Evolutionary conservation across 2,797 vertebrate genomes (phyloP).

Genomic region (Carapus acus): DNA sequence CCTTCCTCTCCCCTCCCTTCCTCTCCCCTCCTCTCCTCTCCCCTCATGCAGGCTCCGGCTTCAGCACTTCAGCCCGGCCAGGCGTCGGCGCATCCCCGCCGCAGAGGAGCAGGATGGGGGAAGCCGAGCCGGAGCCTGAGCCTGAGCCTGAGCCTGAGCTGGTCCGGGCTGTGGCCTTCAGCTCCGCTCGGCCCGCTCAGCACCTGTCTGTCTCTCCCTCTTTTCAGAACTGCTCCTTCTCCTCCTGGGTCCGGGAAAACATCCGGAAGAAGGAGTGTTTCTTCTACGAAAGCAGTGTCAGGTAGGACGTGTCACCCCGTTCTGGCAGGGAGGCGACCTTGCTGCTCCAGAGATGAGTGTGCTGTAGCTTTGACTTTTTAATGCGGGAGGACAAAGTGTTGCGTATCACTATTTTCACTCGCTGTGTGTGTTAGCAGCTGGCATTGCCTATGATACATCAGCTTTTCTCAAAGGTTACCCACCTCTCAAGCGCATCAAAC

Average conservation of each 20-base stretch:
- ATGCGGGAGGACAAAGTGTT: too few relatives aligned
- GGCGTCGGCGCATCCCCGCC: too few relatives aligned
- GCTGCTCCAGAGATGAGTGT: too few relatives aligned
- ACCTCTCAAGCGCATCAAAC: too few relatives aligned
- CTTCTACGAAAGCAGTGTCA: slow-evolving; percentile 68
- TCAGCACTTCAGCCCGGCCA: neutral
- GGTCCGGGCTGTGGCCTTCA: slow-evolving; percentile 22
- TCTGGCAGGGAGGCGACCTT: neutral
- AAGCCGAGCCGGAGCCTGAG: slow-evolving; percentile 12
- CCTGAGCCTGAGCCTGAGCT: slow-evolving; percentile 9
- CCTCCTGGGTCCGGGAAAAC: slow-evolving; percentile 78
- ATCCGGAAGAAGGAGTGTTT: slow-evolving; percentile 84
- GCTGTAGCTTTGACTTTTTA: too few relatives aligned
- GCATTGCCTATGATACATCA: too few relatives aligned
- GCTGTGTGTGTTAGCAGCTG: too few relatives aligned
- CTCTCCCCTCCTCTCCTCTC: slow-evolving; percentile 25
- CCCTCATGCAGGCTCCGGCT: slow-evolving; percentile 5
- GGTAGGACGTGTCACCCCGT: slow-evolving; percentile 50
- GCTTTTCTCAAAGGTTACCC: too few relatives aligned
- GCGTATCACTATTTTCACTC: too few relatives aligned
- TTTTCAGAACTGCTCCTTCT: slow-evolving; percentile 60
- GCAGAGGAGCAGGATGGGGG: slow-evolving; percentile 32
- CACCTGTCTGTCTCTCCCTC: slow-evolving; percentile 46
- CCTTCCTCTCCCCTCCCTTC: too few relatives aligned
- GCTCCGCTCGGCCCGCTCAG: slow-evolving; percentile 16